Evolutionary conservation across 2,888 invertebrate species (phyloP).

Genomic region (Cosmopolites sordidus): DNA sequence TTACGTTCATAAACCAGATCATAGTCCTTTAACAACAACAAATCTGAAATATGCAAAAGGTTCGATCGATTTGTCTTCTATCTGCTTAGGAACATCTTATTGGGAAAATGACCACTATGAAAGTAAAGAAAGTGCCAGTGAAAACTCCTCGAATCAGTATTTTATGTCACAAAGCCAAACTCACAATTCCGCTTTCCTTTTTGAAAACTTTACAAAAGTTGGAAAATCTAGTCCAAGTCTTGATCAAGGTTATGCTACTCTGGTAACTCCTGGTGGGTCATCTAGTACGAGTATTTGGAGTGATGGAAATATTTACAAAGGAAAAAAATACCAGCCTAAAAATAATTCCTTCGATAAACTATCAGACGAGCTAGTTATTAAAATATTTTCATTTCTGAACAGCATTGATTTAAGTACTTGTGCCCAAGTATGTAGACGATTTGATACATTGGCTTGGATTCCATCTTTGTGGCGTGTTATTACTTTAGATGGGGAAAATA

Average conservation of each 20-base stretch:
- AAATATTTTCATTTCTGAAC: slow-evolving; percentile 66
- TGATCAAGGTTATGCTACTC: slow-evolving; percentile 78
- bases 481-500: slow-evolving; percentile 56
- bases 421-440: slow-evolving; percentile 71
- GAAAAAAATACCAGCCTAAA: slow-evolving; percentile 38
- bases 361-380: slow-evolving; percentile 64
- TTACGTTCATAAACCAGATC: slow-evolving; percentile 28
- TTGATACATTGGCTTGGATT: slow-evolving; percentile 74
- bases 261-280: slow-evolving; percentile 58
- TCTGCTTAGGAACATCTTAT: slow-evolving; percentile 44
- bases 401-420: slow-evolving; percentile 69
- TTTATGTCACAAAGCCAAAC: slow-evolving; percentile 33
- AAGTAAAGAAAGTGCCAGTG: slow-evolving; percentile 33
- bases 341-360: slow-evolving; percentile 58
- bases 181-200: slow-evolving; percentile 41
- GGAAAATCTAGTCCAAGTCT: slow-evolving; percentile 62
- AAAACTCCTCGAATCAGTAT: slow-evolving; percentile 36
- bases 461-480: slow-evolving; percentile 71
- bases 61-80: slow-evolving; percentile 43
- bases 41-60: slow-evolving; percentile 37
- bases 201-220: slow-evolving; percentile 47
- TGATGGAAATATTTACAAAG: slow-evolving; percentile 43
- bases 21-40: slow-evolving; percentile 19
- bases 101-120: slow-evolving; percentile 44
- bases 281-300: slow-evolving; percentile 45